Evolutionary conservation across 2,113 vertebrate species (phyloP).

Genomic region (Neolamprologus modestus): DNA sequence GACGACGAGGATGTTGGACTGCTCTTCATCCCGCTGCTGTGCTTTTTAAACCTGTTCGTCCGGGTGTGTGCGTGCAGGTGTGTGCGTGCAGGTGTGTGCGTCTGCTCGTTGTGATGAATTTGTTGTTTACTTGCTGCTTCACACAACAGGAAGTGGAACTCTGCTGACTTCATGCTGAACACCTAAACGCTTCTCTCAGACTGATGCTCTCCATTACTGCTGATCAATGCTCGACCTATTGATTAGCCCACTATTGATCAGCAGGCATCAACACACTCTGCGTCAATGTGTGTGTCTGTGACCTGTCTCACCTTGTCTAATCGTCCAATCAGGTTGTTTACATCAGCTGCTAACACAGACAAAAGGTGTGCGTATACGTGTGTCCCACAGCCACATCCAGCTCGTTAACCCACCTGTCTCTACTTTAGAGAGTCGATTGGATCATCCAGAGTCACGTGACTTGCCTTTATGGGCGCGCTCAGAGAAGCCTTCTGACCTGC

Average conservation of each 20-base stretch:
- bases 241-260: slow-evolving; percentile 2
- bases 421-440: not conserved
- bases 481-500: not conserved
- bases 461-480: not conserved
- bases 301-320: slow-evolving; percentile 15
- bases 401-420: slow-evolving; percentile 23
- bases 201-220: slow-evolving; percentile 43
- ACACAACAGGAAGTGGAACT: not conserved
- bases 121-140: not conserved
- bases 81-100: not conserved
- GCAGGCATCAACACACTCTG: not conserved
- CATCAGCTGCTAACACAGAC: not conserved
- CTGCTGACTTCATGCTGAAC: not conserved
- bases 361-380: not conserved
- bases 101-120: not conserved
- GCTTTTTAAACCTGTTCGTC: too few species aligned
- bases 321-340: not conserved
- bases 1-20: not conserved
- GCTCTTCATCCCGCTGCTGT: not conserved
- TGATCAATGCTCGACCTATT: slow-evolving; percentile 22
- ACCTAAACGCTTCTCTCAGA: not conserved
- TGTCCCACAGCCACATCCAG: not conserved
- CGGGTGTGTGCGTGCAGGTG: not conserved
- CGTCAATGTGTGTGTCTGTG: not conserved
- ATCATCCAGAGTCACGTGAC: slow-evolving; percentile 4